Base-by-base conservation (phyloP, 1,140 invertebrate species). In the Scaptomyza graminum region DNA sequence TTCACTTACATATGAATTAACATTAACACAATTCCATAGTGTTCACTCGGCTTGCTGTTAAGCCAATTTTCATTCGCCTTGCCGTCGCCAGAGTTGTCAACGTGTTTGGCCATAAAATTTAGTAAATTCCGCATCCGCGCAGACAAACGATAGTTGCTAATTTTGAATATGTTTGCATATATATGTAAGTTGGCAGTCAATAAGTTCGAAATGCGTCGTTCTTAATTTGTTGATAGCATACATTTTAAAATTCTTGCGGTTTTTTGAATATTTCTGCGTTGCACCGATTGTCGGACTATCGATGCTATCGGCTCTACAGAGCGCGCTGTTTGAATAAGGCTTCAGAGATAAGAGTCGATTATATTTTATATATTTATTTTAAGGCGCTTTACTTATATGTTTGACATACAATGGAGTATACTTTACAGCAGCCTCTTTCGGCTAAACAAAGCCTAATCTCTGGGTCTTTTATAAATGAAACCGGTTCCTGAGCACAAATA, bases 11-110 rank as follows among this genome's bases (percentile, higher is more conserved):
- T 72, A 47, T 72, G 49, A 55, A 41, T 55, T 60, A 72, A 60
- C 52, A 63, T 72, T 72, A 72, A 72, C 69, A 72, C 63, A 72
- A 72, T 72, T 72, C 63, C 63, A 72, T 72, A 54, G 69, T 72
- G 69, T 67, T 72, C 41, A 54, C 55, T 60, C 64, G 69, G 69
- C 69, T 66, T 66, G 69, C 69, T 72, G 55, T 72, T 66, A 67
- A 60, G 69, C 68, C 62, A 71, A 71, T 71, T 71, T 71, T 71
- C 68, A 59, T 71, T 71, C 54, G 68, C 62, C 68, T 71, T 71
- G 68, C 68, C 68, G 68, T 71, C 46, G 46, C 67, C 52, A 70
- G 67, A 50, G 67, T 65, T 70, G 67, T 25, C 67, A 57, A 49
- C 22, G 41, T 64, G 46, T 57, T 57, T n/a, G 57, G 5, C 16